Evolutionary conservation across 2,888 invertebrate genomes (phyloP).

Genomic region (Acanthococcus lagerstroemiae): DNA sequence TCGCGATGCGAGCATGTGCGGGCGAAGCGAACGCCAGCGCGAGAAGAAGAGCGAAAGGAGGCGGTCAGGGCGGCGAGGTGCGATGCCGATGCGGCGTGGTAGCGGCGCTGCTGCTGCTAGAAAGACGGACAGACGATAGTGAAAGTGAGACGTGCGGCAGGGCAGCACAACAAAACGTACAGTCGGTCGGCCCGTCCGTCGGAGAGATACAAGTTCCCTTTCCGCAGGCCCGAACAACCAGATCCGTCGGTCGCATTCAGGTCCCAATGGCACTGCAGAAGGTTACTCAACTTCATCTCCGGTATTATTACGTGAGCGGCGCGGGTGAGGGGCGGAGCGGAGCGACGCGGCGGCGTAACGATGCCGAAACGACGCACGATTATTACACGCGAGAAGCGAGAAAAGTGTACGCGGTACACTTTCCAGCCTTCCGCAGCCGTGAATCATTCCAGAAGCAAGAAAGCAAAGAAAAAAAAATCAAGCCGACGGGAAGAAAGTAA

Average conservation of each 20-base stretch:
- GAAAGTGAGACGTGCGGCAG: slow-evolving; percentile 13
- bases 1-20: no score
- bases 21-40: no score
- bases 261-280: slow-evolving; percentile 13
- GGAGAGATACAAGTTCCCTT: slow-evolving; percentile 24
- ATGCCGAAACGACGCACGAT: no score
- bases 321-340: no score
- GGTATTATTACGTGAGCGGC: slow-evolving; percentile 24
- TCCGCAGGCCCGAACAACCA: slow-evolving; percentile 25
- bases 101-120: neutral
- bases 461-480: no score
- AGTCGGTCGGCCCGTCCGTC: slow-evolving; percentile 1
- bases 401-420: no score
- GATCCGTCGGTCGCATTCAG: slow-evolving; percentile 6
- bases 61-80: neutral
- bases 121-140: slow-evolving; percentile 18
- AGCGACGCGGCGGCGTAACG: no score
- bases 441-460: no score
- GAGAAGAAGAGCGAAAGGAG: neutral
- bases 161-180: neutral
- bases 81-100: neutral
- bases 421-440: no score
- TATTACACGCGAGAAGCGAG: no score
- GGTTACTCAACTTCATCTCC: slow-evolving; percentile 30
- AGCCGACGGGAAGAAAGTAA: no score